phyloP scores from a whole-genome alignment of 2,888 invertebrate genomes.

The Seira musarum region DNA sequence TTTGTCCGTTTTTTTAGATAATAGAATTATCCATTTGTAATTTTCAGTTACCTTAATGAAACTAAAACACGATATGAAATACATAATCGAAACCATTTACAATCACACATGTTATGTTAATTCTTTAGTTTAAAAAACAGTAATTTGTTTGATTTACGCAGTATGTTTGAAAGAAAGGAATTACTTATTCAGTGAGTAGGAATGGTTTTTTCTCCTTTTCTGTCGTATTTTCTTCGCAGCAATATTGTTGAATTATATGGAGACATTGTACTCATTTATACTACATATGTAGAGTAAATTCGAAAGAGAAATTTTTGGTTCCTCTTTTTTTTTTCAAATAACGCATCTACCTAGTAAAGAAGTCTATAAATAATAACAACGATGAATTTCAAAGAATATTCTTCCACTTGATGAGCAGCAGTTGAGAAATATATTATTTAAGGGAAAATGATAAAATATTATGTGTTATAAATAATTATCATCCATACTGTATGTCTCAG shows the following conservation, averaged over 20 bases:
- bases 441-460: not conserved
- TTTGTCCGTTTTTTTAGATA: no score
- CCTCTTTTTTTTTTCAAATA: constrained; percentile 14
- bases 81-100: constrained; percentile 32
- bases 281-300: constrained; percentile 18
- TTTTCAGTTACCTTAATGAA: constrained; percentile 49
- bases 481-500: constrained; percentile 15
- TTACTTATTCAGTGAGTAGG: not conserved
- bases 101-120: constrained; percentile 20
- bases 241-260: not conserved
- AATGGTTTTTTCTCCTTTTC: constrained; percentile 11
- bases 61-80: not conserved
- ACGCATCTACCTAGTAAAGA: constrained; percentile 11
- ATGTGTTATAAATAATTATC: constrained; percentile 1
- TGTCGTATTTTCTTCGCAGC: constrained; percentile 15
- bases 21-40: constrained; percentile 31
- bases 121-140: not conserved
- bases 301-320: constrained; percentile 1
- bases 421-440: not conserved
- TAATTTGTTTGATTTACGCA: no score
- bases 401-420: constrained; percentile 31
- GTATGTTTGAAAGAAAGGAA: constrained; percentile 16
- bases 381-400: constrained; percentile 1
- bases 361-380: not conserved
- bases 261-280: constrained; percentile 7